These are phyloP conservation scores for Rhabdomys pumilio DNA, from an alignment of 2,797 vertebrate species.

Conservation along the genomic window DNA sequence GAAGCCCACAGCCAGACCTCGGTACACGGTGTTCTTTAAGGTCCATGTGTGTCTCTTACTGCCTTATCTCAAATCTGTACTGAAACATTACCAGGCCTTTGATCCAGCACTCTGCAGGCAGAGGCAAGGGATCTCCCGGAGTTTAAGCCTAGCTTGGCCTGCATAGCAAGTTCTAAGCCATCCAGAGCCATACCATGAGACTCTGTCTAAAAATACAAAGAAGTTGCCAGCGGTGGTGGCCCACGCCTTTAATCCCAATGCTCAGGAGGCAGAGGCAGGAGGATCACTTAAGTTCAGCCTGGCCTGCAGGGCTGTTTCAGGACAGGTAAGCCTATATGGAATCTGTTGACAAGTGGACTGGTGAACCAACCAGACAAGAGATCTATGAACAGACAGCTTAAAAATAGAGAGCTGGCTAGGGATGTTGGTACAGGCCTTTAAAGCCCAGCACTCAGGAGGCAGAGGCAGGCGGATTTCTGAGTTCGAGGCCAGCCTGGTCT, in stretches of 20 bases:
- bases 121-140: not conserved
- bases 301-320: not conserved
- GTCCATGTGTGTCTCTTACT: not conserved
- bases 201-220: not conserved
- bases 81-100: not conserved
- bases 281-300: not conserved
- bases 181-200: not conserved
- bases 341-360: not conserved
- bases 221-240: not conserved
- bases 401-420: not conserved
- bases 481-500: too few species aligned
- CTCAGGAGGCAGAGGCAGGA: not conserved
- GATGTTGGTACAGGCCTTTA: too few species aligned
- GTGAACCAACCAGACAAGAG: not conserved
- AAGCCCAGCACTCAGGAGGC: too few species aligned
- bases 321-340: not conserved
- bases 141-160: not conserved
- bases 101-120: not conserved
- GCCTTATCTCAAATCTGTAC: not conserved
- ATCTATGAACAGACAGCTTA: not conserved
- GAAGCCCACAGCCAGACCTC: not conserved
- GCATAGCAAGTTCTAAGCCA: not conserved
- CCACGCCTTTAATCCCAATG: not conserved
- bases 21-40: not conserved
- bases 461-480: too few species aligned